Conservation (phyloP, 1,140 invertebrate genomes). For the Acromyrmex charruanus region DNA sequence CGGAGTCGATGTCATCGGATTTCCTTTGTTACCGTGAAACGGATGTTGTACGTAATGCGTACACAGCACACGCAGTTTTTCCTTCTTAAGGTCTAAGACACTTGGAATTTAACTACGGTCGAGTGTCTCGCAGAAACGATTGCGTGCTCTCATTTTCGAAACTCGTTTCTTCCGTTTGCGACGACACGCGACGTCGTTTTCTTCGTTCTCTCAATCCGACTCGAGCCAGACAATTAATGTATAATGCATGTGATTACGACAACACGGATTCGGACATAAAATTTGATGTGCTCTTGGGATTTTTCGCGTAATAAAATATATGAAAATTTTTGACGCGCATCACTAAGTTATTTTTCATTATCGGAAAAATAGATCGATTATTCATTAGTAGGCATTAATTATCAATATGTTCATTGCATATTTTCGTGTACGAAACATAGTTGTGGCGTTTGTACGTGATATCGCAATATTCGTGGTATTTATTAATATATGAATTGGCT, state of each 20-base stretch:
- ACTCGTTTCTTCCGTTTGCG: constrained; percentile 56
- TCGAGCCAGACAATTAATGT: background rate
- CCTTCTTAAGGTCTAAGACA: background rate
- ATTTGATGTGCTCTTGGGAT: background rate
- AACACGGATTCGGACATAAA: background rate
- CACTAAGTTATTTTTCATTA: background rate
- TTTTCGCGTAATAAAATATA: background rate
- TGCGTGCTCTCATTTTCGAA: constrained; percentile 60
- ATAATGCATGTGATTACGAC: background rate
- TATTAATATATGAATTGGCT: constrained; percentile 9
- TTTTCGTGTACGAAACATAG: background rate
- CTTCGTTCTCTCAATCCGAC: background rate
- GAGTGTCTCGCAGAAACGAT: constrained; percentile 49
- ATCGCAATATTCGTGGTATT: background rate
- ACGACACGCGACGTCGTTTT: constrained; percentile 13
- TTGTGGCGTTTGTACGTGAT: background rate
- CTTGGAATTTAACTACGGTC: background rate
- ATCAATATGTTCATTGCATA: background rate
- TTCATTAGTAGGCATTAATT: background rate
- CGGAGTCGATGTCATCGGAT: background rate
- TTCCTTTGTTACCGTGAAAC: background rate
- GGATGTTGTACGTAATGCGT: constrained; percentile 30
- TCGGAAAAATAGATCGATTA: background rate
- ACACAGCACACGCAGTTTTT: background rate
- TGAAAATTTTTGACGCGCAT: background rate